Evolutionary conservation across 1,140 invertebrate genomes (phyloP).

Genomic region (Gonatopus flavifemur): DNA sequence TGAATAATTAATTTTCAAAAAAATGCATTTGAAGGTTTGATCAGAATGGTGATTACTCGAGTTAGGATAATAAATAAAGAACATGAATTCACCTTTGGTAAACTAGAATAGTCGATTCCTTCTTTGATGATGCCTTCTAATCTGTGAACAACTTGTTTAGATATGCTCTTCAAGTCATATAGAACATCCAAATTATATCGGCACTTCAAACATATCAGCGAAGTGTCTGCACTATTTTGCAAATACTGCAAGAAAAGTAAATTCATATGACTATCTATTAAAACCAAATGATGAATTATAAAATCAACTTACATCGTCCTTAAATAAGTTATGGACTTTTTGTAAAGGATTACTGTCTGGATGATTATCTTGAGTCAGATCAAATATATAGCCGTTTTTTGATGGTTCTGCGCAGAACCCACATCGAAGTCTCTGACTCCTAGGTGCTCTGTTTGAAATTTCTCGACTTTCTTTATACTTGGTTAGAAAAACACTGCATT

Average conservation of each 20-base stretch:
- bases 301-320: slow-evolving; percentile 41
- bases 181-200: slow-evolving; percentile 51
- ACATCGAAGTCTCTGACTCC: slow-evolving; percentile 17
- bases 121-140: slow-evolving; percentile 23
- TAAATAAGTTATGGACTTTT: slow-evolving; percentile 40
- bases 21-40: no score
- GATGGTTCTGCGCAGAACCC: slow-evolving; percentile 34
- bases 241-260: slow-evolving; percentile 29
- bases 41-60: no score
- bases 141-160: slow-evolving; percentile 27
- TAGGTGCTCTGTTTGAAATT: not conserved
- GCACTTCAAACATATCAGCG: slow-evolving; percentile 45
- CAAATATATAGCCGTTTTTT: slow-evolving; percentile 37
- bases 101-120: slow-evolving; percentile 21
- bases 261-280: not conserved
- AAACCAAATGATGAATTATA: no score
- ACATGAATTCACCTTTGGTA: slow-evolving; percentile 39
- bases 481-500: slow-evolving; percentile 48
- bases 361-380: slow-evolving; percentile 33
- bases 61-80: no score
- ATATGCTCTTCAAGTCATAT: slow-evolving; percentile 42
- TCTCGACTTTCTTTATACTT: slow-evolving; percentile 34
- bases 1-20: no score
- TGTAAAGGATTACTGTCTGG: slow-evolving; percentile 26
- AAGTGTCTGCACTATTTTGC: slow-evolving; percentile 8